Base-by-base conservation (phyloP, 2,888 invertebrate genomes). In the Thereva unica region DNA sequence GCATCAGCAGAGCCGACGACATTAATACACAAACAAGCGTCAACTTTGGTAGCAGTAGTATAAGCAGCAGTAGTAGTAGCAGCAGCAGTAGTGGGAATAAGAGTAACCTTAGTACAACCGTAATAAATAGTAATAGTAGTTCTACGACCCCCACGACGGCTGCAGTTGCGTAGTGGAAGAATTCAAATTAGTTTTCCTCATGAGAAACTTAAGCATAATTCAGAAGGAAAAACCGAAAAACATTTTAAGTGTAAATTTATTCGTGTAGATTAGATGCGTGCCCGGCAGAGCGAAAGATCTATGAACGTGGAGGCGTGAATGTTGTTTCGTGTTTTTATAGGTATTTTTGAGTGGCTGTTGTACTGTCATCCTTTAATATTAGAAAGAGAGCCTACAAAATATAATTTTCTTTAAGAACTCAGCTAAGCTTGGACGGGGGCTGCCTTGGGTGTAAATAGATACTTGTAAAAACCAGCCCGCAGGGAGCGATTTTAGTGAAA, bases 101-200 rank as follows among this genome's bases (percentile, higher is more conserved):
- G 73, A 55, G 73, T 64, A 71, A 55, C 72, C 61, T 69, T 72
- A 66, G 69, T 71, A 69, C 70, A 71, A 67, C 68, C 71, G 70
- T 67, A 73, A 67, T 69, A 68, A 71, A 66, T 63, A 70, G 55
- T 64, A 71, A 68, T 64, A 71, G 73, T 70, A 73, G 73, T 65
- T 72, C 74, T 70, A 72, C 74, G 70, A 74, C 74, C 66, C 74
- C 77, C 70, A 79, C 79, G 66, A 80, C 80, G 42, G 78, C 80
- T 68, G 80, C 80, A 71, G 80, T 80, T 79, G 80, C 80, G 80
- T 80, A 80, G 80, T 80, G 79, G 72, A 78, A 38, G 50, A 50
- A 61, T 50, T 10, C 50, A 61, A 61, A 50, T 49, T 61, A 61
- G 50, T 40, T 45, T 61, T 50, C 50, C 49, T 50, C 49, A 50